Evolutionary conservation across 2,113 vertebrate species (phyloP), one percentile per base, ranked within the genome.

Genomic region (Paradisaea rubra): DNA sequence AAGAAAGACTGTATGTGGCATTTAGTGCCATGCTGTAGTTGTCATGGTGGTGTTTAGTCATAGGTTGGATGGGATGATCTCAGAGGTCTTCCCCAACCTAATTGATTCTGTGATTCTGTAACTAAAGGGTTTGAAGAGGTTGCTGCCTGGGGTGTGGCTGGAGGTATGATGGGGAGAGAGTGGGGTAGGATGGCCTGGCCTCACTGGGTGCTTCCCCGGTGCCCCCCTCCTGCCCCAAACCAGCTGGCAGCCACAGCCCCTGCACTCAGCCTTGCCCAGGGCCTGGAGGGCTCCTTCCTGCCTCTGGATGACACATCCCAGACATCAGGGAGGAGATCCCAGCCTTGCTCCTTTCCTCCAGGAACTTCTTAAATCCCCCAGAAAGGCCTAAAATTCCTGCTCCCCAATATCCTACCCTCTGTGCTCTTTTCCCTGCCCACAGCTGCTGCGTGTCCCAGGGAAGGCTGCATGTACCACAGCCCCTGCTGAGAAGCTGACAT

Each of bases 141-240:
- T 13, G 35, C 41, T 49, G 45, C 8, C 7, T 3, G 61, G 9
- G 11, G 1, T 3, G 37, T 19, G 47, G 11, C 11, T 4, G 50
- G 30, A 39, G 53, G 10, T 22, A 3, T 17, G 17, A 20, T 13
- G 44, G 28, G 41, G 70, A 20, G 37, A 23, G 31, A 45, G 24
- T 9, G 4, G 13, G 19, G 5, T 31, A 13, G 20, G 30, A 11
- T 1, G 5, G 7, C 33, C 15, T 56, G 42, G 7, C 13, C 2
- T 16, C 2, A 2, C 25, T 11, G 33, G 10, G 7, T 17, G 33
- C 47, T 41, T 10, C 35, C 30, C 25, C 0, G 0, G 14, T 35
- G 57, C 5, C 35, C 18, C 30, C 2, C 15, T 85, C 60, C 31
- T 49, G 16, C 8, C 28, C 50, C 28, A 23, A 21, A 44, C 8